phyloP scores from a whole-genome alignment of 2,888 invertebrate genomes.

The Hermaeophaga mercurialis region DNA sequence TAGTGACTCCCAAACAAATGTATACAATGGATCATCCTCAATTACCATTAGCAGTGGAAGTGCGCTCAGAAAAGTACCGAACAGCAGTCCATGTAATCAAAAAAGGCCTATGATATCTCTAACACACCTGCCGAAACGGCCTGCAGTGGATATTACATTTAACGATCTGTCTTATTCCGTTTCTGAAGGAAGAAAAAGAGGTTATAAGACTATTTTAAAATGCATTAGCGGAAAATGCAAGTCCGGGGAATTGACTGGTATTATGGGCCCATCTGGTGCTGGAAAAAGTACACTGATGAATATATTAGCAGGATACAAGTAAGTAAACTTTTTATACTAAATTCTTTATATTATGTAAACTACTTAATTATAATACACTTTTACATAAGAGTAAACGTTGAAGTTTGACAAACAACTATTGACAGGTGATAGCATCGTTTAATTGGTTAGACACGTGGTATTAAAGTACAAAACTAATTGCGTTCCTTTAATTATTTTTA shows the following conservation, averaged over 20 bases:
- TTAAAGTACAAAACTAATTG: too few relatives aligned
- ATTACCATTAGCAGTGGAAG: constrained; percentile 54
- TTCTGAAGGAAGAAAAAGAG: constrained; percentile 79
- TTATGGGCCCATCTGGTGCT: constrained; percentile 92
- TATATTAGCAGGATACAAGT: constrained; percentile 89
- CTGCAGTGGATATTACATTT: constrained; percentile 90
- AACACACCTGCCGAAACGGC: constrained; percentile 83
- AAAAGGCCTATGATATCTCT: constrained; percentile 77
- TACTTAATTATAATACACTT: not conserved
- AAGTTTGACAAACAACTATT: too few relatives aligned
- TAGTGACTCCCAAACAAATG: constrained; percentile 75
- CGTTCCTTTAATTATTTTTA: too few relatives aligned
- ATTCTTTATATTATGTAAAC: not conserved
- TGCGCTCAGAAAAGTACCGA: constrained; percentile 70
- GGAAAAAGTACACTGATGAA: constrained; percentile 86
- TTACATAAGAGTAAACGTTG: too few relatives aligned
- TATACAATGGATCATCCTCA: constrained; percentile 70
- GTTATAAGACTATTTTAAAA: constrained; percentile 77
- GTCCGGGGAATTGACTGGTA: constrained; percentile 91
- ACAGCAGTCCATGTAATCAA: constrained; percentile 70
- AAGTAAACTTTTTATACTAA: constrained; percentile 59
- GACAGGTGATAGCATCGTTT: too few relatives aligned
- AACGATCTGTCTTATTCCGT: constrained; percentile 87
- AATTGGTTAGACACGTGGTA: too few relatives aligned
- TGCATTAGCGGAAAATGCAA: constrained; percentile 86